Evolutionary conservation across 2,888 invertebrate genomes (phyloP).

Genomic region (Pyrocoelia pectoralis): DNA sequence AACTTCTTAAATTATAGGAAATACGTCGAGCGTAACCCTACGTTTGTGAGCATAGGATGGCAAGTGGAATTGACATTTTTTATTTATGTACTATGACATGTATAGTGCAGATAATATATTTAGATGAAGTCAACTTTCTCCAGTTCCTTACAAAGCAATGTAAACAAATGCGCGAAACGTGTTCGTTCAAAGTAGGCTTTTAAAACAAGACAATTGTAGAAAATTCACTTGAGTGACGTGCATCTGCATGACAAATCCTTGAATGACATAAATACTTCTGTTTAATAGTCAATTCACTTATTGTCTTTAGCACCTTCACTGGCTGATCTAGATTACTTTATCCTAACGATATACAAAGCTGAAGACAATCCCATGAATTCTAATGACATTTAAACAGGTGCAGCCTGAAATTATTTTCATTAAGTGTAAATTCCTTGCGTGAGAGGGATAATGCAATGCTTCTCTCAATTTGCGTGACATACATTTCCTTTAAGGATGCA

Average conservation of each 20-base stretch:
- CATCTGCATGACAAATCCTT: slow-evolving; percentile 24
- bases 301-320: slow-evolving; percentile 28
- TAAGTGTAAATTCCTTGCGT: no score
- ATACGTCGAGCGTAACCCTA: no score
- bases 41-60: no score
- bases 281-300: slow-evolving; percentile 27
- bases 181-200: slow-evolving; percentile 23
- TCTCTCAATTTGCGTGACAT: background rate
- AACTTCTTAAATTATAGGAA: no score
- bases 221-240: no score
- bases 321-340: slow-evolving; percentile 30
- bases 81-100: no score
- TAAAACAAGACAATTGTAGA: slow-evolving; percentile 18
- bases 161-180: slow-evolving; percentile 12
- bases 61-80: no score
- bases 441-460: slow-evolving; percentile 1
- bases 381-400: no score
- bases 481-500: slow-evolving; percentile 34
- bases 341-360: background rate
- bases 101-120: background rate
- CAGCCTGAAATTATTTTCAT: no score
- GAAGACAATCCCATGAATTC: no score
- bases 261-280: slow-evolving; percentile 24
- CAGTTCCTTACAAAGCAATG: background rate
- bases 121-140: slow-evolving; percentile 1